Conservation (phyloP, 2,888 invertebrate species). For the Tachina grossa region DNA sequence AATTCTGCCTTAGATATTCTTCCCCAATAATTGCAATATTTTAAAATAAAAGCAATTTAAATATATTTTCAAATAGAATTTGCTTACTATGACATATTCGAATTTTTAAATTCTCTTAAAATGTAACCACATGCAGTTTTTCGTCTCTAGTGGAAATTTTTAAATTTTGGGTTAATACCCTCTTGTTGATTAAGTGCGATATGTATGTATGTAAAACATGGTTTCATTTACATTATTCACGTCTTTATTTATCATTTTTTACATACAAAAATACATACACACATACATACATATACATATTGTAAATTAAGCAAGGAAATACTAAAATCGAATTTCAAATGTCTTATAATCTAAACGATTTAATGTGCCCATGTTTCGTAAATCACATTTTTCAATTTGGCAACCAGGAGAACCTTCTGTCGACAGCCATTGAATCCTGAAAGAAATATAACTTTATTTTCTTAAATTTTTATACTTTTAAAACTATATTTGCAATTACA, state of each 20-base stretch:
- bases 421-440: constrained; percentile 92
- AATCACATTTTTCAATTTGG: constrained; percentile 91
- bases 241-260: constrained; percentile 19
- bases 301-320: constrained; percentile 39
- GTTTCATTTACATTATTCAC: neutral
- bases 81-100: no score
- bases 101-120: no score
- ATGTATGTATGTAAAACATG: no score
- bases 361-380: constrained; percentile 91
- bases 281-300: neutral
- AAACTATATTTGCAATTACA: constrained; percentile 86
- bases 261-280: constrained; percentile 38
- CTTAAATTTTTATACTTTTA: neutral
- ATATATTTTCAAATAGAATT: no score
- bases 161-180: no score
- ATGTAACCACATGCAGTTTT: no score
- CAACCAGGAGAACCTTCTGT: constrained; percentile 92
- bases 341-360: constrained; percentile 86
- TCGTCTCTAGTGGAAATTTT: no score
- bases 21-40: no score
- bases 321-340: constrained; percentile 92
- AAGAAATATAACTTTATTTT: neutral
- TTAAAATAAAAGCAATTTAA: no score
- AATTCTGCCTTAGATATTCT: no score
- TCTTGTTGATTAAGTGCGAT: no score